Evolutionary conservation across 2,888 invertebrate species (phyloP).

Genomic region (Troilus luridus): DNA sequence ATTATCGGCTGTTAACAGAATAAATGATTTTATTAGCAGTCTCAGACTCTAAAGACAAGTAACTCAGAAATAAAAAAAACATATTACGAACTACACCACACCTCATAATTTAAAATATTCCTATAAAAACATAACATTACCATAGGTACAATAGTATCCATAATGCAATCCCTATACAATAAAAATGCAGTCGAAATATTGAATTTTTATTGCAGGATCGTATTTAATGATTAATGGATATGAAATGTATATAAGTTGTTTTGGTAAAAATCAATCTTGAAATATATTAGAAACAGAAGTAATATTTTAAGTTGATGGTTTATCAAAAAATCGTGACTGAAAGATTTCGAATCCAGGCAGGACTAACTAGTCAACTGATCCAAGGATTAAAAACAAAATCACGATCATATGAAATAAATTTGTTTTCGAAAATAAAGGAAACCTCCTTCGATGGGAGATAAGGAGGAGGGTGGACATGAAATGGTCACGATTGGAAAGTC

Average conservation of each 20-base stretch:
- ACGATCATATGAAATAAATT: slow-evolving; percentile 17
- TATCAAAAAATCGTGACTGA: not conserved
- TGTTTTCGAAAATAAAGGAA: slow-evolving; percentile 29
- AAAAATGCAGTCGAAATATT: no score
- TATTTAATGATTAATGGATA: not conserved
- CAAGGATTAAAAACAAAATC: not conserved
- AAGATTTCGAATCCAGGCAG: not conserved
- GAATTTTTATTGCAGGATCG: not conserved
- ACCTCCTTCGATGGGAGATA: not conserved
- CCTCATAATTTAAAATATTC: no score
- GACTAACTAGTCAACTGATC: not conserved
- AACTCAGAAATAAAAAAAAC: no score
- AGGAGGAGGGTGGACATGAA: not conserved
- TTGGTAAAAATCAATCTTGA: not conserved
- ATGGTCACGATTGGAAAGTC: not conserved
- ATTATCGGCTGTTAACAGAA: no score
- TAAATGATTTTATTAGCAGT: no score
- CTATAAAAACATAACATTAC: no score
- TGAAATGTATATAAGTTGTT: no score
- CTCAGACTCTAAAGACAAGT: no score
- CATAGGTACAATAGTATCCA: no score
- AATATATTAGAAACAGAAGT: not conserved
- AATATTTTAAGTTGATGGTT: not conserved
- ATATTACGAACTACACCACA: no score
- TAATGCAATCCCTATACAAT: no score